Base-by-base conservation (phyloP, 2,797 vertebrate genomes). In the Meda fulgida region DNA sequence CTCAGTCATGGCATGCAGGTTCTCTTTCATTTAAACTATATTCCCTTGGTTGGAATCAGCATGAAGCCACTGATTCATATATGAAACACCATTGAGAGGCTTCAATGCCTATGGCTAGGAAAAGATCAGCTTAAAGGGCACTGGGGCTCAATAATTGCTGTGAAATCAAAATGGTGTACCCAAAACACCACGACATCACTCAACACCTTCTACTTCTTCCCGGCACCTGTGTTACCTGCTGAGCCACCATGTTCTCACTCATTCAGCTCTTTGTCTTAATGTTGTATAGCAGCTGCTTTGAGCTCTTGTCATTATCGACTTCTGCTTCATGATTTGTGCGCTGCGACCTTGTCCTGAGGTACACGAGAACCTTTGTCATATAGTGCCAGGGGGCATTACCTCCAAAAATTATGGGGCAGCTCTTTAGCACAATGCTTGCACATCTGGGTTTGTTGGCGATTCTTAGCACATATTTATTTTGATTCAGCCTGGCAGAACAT, bases 221-320 rank as follows among this genome's bases (percentile, higher is more conserved):
- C 46, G 81, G 31, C 81, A 88, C 82, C 79, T 66, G 83, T 78
- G 58, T 51, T 48, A 86, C 84, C 84, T 83, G 78, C 78, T 78
- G 84, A 38, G 81, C 34, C 4, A 29, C 36, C 66, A 71, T 75
- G 85, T 40, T 76, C 80, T 23, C 66, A 18, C 53, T 72, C 43
- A 34, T 79, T 87, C 58, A 77, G 40, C 36, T 69, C 86, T 84
- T 89, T 87, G 87, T 87, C 81, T 71, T 86, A 83, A 86, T 86
- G 70, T 60, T 53, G 29, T 66, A 26, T 73, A 76, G 85, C 84
- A 88, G 85, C 81, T 86, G 85, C 87, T 87, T 87, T 86, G 58
- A 78, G 71, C 60, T 75, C 72, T 21, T 3, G 40, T 46, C 58
- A 78, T 81, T 81, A 78, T 70, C 71, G 86, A 78, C 55, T 67